Base-by-base conservation (phyloP, 1,140 invertebrate genomes). In the Drosophila parabipectinata region DNA sequence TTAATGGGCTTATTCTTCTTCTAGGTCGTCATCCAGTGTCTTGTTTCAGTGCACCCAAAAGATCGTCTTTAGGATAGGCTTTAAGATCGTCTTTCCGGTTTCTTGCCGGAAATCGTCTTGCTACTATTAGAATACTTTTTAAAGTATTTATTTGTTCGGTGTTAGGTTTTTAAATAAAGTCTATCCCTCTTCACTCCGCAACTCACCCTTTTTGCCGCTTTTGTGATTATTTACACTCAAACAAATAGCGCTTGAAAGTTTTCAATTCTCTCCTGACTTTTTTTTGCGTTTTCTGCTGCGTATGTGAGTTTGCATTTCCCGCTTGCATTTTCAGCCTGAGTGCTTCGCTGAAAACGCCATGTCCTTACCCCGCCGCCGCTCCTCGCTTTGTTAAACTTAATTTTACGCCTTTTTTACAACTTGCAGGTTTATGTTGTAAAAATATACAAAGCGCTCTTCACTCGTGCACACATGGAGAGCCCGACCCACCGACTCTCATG, bases 391-490 rank as follows among this genome's bases (percentile, higher is more conserved):
- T 88, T 87, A 88, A 88, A 87, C 83, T 87, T 88, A 88, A 88
- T 87, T 87, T 87, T 87, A 88, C 82, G 83, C 82, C 82, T 76
- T 87, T 85, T 87, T 87, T 87, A 87, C 82, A 87, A 83, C 82
- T 88, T 87, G 78, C 83, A 82, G 78, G 62, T 87, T 88, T 88
- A 77, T 88, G 79, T 76, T 76, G 71, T 53, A 79, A 82, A 88
- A 57, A 52, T 50, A 57, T 60, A 63, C 58, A 77, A 81, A 82
- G 73, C 78, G 62, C 74, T 68, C 57, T 72, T 54, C 57, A 30
- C 26, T 8, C 59, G 63, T 54, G 60, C 63, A 63, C 62, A 64
- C 69, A 62, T 56, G 58, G 1, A 5, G 7, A 5, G 5, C 5
- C 26, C 26, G 26, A 5, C 26, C 26, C 53, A 51, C 54, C 37